A percentile compares a stretch with the other conserved stretches of the same genome.
Conservation (phyloP, 2,888 invertebrate species). For the Phragmatobia fuliginosa region DNA sequence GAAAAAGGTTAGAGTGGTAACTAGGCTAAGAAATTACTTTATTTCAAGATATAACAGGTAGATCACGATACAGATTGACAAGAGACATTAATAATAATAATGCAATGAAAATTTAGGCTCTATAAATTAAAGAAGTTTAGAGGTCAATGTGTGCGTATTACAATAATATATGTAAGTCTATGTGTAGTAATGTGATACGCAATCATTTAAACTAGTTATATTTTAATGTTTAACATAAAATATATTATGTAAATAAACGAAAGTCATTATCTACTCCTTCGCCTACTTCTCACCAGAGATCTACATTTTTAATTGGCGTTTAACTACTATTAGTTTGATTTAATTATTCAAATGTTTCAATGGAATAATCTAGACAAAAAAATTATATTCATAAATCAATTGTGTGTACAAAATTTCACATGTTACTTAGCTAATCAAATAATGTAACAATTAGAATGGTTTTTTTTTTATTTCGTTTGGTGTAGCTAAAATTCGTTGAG, state of each 20-base stretch:
- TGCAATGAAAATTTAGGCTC: conserved; percentile 1
- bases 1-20: no score
- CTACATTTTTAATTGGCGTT: conserved; percentile 3
- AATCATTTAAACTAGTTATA: neutral
- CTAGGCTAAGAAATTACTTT: no score
- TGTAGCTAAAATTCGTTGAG: no score
- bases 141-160: conserved; percentile 2
- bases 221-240: conserved; percentile 2
- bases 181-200: neutral
- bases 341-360: neutral
- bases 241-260: neutral
- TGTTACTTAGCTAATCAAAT: neutral
- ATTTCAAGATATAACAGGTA: neutral
- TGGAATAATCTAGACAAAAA: neutral
- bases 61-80: neutral
- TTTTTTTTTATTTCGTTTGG: no score
- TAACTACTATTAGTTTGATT: neutral
- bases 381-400: neutral
- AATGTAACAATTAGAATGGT: neutral
- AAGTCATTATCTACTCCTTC: neutral
- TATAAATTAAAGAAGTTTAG: conserved; percentile 7
- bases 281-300: neutral
- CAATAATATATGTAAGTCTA: neutral
- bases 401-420: neutral
- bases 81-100: neutral